Base-by-base conservation (phyloP, 2,113 vertebrate genomes). In the Chauna torquata region DNA sequence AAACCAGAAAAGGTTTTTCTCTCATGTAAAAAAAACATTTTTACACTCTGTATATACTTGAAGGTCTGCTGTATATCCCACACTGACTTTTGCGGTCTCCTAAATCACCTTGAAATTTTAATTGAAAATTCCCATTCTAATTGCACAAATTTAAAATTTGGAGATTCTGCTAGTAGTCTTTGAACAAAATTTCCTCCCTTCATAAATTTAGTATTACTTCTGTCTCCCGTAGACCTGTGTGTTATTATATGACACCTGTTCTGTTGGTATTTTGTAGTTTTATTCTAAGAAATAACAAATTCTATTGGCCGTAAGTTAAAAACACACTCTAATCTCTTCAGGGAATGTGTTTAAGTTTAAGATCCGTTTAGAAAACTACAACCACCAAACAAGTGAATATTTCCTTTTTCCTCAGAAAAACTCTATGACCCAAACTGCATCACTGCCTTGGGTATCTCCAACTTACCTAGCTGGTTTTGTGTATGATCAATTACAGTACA, bases 221-320 rank as follows among this genome's bases (percentile, higher is more conserved):
- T 77, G 8, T 89, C 4, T 16, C 19, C 2, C 23, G 58, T 1
- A 81, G 7, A 5, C 50, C 28, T 72, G 3, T 61, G 9, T 40
- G 82, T 91, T 55, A 16, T 47, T 0, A 0, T 50, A 32, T 59
- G 24, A 45, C n/a, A 32, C 16, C 10, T 59, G 8, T 42, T 19
- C 9, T 55, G 20, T 8, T 2, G 0, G 0, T 42, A n/a, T 72
- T 71, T 76, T 3, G 42, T 2, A 23, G 50, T 81, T 81, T 50
- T 52, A 13, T 47, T 65, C 20, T 59, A 58, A 27, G 32, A 71
- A 79, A 68, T 32, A 89, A 40, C 4, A 34, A 66, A 24, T 80
- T 52, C 8, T 34, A 22, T 20, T 42, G 6, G 2, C 27, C 66
- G 8, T 23, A 22, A 76, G 16, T 23, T 45, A 59, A 59, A 66